phyloP scores from a whole-genome alignment of 92 coral and sea anemone genomes.

The Heliopora coerulea region DNA sequence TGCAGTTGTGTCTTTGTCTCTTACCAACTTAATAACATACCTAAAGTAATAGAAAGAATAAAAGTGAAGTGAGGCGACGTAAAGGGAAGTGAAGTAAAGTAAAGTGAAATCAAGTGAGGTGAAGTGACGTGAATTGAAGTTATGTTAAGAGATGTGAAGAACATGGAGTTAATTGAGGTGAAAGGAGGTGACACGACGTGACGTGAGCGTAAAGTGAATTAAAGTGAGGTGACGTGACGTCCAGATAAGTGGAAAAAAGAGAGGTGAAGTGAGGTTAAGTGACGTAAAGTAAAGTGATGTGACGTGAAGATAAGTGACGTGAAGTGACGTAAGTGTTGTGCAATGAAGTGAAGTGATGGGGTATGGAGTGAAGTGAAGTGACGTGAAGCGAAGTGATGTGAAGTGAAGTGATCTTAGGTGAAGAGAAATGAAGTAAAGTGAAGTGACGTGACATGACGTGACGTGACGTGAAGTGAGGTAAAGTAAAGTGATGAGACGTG shows the following conservation, averaged over 20 bases:
- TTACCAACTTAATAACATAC: conserved; percentile 19
- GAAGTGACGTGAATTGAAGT: background rate
- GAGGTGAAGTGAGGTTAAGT: background rate
- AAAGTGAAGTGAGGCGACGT: background rate
- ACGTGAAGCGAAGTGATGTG: background rate
- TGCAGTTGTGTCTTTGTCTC: background rate
- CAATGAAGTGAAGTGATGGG: background rate
- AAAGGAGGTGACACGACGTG: background rate
- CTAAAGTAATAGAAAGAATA: conserved; percentile 9
- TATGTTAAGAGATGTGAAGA: background rate
- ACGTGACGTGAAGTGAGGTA: background rate
- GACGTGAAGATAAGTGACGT: no score
- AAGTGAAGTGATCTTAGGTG: background rate
- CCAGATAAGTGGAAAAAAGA: background rate
- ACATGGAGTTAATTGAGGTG: background rate
- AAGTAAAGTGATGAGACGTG: background rate
- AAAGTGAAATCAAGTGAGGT: background rate
- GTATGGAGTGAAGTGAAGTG: background rate
- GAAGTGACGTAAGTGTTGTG: no score
- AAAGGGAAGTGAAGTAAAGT: background rate
- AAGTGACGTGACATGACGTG: background rate
- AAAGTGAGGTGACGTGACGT: background rate
- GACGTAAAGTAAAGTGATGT: background rate
- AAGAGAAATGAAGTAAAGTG: background rate
- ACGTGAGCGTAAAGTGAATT: background rate